A percentile compares a stretch with the other conserved stretches of the same genome.
phyloP scores from a whole-genome alignment of 2,797 vertebrate genomes.

The Graptemys geographica region DNA sequence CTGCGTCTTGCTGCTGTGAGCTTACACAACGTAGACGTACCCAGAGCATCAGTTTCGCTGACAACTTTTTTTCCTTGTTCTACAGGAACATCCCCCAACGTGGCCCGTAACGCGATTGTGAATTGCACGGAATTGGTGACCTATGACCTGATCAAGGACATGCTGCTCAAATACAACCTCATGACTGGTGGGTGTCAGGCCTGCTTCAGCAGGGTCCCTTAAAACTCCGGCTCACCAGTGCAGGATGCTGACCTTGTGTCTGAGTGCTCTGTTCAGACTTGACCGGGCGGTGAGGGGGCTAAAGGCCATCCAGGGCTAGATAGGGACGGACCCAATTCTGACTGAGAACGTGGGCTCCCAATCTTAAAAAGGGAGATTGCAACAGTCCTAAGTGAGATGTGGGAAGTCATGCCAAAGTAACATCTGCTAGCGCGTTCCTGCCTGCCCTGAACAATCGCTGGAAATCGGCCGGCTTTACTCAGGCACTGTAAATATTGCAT shows the following conservation, averaged over 20 bases:
- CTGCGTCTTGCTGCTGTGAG: neutral
- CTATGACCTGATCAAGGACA: slow-evolving; percentile 91
- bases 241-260: neutral
- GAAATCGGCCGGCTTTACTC: neutral
- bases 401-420: too few relatives aligned
- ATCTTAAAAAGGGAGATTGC: neutral
- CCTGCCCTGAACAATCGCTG: neutral
- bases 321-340: neutral
- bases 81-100: slow-evolving; percentile 88
- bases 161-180: slow-evolving; percentile 82
- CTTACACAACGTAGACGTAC: neutral
- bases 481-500: too few relatives aligned
- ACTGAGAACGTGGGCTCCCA: neutral
- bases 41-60: fast-evolving
- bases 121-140: slow-evolving; percentile 92
- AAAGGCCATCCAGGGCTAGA: neutral
- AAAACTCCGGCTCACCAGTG: neutral
- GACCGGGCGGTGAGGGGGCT: fast-evolving
- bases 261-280: neutral
- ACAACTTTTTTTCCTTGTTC: neutral
- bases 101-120: slow-evolving; percentile 88
- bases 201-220: neutral
- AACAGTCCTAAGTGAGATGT: too few relatives aligned
- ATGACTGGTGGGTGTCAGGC: slow-evolving; percentile 83
- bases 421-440: too few relatives aligned